phyloP scores from a whole-genome alignment of 2,113 vertebrate genomes.

The Scortum barcoo region DNA sequence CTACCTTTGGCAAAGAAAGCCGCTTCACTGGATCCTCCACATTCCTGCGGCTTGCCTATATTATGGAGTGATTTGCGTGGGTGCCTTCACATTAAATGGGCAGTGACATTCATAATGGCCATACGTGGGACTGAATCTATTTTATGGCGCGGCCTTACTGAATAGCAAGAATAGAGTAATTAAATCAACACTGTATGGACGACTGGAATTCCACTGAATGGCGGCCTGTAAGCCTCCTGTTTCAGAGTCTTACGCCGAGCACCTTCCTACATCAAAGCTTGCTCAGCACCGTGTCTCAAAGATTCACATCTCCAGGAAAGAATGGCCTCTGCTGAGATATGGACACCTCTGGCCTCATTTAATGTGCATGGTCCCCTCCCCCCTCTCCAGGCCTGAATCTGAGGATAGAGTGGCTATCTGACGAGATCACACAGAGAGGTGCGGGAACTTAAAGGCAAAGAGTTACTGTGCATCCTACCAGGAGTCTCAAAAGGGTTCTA shows the following conservation, averaged over 20 bases:
- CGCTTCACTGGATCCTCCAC: slow-evolving; percentile 32
- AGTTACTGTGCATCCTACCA: slow-evolving; percentile 83
- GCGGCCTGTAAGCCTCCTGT: slow-evolving; percentile 73
- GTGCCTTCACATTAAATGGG: slow-evolving; percentile 63
- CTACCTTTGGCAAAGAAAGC: slow-evolving; percentile 65
- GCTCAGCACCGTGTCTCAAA: slow-evolving; percentile 74
- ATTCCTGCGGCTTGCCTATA: slow-evolving; percentile 54
- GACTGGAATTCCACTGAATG: slow-evolving; percentile 72
- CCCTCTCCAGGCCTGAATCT: slow-evolving; percentile 72
- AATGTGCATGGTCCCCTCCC: slow-evolving; percentile 71
- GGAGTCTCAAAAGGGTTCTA: slow-evolving; percentile 84
- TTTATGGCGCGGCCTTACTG: slow-evolving; percentile 47
- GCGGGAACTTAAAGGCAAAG: slow-evolving; percentile 82
- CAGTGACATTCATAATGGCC: slow-evolving; percentile 60
- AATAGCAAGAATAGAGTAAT: slow-evolving; percentile 65
- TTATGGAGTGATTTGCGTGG: slow-evolving; percentile 56
- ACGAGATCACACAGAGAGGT: slow-evolving; percentile 83
- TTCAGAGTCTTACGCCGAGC: slow-evolving; percentile 72
- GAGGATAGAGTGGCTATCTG: slow-evolving; percentile 79
- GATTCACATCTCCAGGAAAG: slow-evolving; percentile 82
- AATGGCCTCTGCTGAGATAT: slow-evolving; percentile 84
- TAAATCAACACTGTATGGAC: slow-evolving; percentile 71
- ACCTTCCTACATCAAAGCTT: slow-evolving; percentile 85
- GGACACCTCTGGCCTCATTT: slow-evolving; percentile 85
- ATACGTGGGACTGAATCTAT: slow-evolving; percentile 50